These are phyloP conservation scores for Slavum lentiscoides DNA, from an alignment of 2,888 invertebrate species.

Conservation along the genomic window DNA sequence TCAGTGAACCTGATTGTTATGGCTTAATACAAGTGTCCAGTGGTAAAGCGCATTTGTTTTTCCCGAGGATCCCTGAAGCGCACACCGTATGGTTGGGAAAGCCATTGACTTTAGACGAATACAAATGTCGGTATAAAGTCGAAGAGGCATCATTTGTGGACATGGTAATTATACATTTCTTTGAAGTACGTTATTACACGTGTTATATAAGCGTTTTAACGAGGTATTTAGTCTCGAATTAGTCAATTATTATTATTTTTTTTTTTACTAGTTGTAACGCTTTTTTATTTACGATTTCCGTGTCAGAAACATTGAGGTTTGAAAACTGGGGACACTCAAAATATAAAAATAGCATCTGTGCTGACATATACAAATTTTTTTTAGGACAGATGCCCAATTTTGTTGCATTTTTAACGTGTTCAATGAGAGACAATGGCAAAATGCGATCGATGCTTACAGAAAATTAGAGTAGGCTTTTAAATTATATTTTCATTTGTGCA, in stretches of 20 bases:
- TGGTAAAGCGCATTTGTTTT: conserved; percentile 76
- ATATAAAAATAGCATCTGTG: conserved; percentile 29
- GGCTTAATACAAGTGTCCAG: conserved; percentile 78
- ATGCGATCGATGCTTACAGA: not conserved
- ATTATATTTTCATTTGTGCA: not conserved
- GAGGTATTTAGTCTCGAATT: not conserved
- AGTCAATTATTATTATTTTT: not conserved
- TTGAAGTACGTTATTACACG: not conserved
- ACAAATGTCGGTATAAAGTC: conserved; percentile 78
- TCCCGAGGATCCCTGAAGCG: conserved; percentile 79
- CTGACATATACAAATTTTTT: conserved; percentile 17
- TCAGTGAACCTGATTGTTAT: conserved; percentile 87
- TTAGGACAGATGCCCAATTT: conserved; percentile 38
- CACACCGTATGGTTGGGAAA: conserved; percentile 96
- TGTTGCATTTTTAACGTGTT: conserved; percentile 11
- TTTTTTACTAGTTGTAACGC: not conserved
- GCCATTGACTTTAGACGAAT: conserved; percentile 72
- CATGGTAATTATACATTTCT: conserved; percentile 64
- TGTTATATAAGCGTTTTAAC: not conserved
- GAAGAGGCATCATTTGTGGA: conserved; percentile 81
- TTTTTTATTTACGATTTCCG: not conserved
- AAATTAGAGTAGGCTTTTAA: not conserved
- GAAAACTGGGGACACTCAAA: conserved; percentile 12
- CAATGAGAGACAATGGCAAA: conserved; percentile 2
- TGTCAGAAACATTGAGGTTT: conserved; percentile 12